Evolutionary conservation across 2,888 invertebrate species (phyloP).

Genomic region (Cataglyphis rosenhaueri): DNA sequence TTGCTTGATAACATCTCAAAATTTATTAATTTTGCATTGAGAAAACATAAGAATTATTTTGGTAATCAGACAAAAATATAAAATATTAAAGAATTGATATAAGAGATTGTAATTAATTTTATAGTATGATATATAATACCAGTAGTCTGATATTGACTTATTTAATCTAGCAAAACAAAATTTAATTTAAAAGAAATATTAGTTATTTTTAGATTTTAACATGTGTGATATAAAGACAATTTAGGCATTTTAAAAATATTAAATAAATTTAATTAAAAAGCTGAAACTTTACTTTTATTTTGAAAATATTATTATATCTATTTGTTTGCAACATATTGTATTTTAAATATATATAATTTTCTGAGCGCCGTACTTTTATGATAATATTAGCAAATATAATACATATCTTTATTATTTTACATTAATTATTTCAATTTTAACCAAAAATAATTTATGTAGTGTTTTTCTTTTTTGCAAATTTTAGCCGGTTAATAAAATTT

Average conservation of each 20-base stretch:
- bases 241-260: neutral
- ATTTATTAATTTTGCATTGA: neutral
- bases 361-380: neutral
- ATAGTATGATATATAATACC: neutral
- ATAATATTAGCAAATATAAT: neutral
- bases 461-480: neutral
- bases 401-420: neutral
- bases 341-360: slow-evolving; percentile 4
- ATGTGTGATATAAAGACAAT: neutral
- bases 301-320: neutral
- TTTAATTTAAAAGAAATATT: neutral
- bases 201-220: slow-evolving; percentile 5
- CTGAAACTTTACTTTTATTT: neutral
- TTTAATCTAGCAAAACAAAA: neutral
- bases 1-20: slow-evolving; percentile 5
- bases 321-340: neutral
- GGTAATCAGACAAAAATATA: slow-evolving; percentile 6
- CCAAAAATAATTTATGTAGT: neutral
- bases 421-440: neutral
- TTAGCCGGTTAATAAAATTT: slow-evolving; percentile 13
- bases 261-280: too few relatives aligned
- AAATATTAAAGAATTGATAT: slow-evolving; percentile 13
- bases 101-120: neutral
- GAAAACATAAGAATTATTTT: slow-evolving; percentile 13
- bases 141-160: neutral